phyloP scores from a whole-genome alignment of 2,888 invertebrate species.

The Thereva nobilitata region DNA sequence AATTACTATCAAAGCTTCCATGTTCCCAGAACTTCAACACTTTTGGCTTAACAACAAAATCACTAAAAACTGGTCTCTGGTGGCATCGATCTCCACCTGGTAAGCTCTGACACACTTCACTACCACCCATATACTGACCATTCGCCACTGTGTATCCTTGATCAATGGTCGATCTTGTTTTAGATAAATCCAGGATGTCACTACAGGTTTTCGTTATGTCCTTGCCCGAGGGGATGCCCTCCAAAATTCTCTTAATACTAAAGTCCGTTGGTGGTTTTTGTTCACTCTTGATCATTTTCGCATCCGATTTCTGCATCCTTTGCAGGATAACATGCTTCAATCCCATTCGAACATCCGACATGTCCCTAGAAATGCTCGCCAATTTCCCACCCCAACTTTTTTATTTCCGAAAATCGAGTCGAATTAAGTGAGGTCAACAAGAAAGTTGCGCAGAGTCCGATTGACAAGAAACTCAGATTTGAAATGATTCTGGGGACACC shows the following conservation, averaged over 20 bases:
- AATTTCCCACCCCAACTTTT: background rate
- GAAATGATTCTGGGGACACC: constrained; percentile 21
- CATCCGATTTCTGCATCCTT: constrained; percentile 46
- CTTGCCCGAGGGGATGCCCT: constrained; percentile 7
- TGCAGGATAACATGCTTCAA: constrained; percentile 56
- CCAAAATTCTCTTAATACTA: constrained; percentile 54
- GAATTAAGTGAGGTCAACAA: constrained; percentile 11
- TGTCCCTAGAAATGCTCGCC: constrained; percentile 35
- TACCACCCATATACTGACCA: background rate
- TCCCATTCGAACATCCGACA: constrained; percentile 54
- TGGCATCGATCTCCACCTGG: background rate
- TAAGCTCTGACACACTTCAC: background rate
- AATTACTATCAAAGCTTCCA: constrained; percentile 27
- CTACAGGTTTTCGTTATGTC: constrained; percentile 35
- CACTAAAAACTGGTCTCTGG: background rate
- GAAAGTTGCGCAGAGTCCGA: constrained; percentile 2
- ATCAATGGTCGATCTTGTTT: constrained; percentile 41
- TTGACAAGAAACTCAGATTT: constrained; percentile 22
- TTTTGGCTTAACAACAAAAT: constrained; percentile 39
- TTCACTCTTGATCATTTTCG: background rate
- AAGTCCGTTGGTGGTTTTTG: constrained; percentile 53
- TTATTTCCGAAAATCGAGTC: constrained; percentile 17
- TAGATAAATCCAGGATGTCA: constrained; percentile 54
- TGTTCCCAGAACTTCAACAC: constrained; percentile 38
- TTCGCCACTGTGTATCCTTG: background rate